Percentiles rank a stretch among this genome's conserved stretches.
These are phyloP conservation scores for Tachina grossa DNA, from an alignment of 2,888 invertebrate genomes.

Conservation along the genomic window DNA sequence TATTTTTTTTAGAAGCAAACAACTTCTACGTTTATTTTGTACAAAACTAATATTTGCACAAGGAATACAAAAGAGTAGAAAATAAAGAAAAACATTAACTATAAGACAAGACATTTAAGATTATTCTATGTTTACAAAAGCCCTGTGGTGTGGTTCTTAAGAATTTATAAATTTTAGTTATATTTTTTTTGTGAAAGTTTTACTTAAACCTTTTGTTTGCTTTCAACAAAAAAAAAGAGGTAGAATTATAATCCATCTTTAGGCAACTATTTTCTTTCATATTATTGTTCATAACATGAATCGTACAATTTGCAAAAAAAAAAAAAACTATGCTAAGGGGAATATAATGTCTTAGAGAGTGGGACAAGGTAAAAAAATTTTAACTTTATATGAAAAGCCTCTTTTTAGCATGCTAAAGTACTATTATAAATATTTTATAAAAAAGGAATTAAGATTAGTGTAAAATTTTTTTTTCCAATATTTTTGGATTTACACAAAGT, in stretches of 20 bases:
- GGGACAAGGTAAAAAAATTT: not conserved
- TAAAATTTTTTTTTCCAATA: too few species aligned
- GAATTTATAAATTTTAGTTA: constrained; percentile 16
- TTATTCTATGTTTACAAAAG: constrained; percentile 10
- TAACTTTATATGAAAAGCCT: too few species aligned
- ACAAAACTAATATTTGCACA: constrained; percentile 46
- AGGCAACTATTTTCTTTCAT: constrained; percentile 27
- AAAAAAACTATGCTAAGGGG: not conserved
- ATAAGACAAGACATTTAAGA: constrained; percentile 17
- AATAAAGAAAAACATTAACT: constrained; percentile 12
- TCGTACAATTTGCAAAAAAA: not conserved
- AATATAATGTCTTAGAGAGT: constrained; percentile 22
- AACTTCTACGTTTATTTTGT: constrained; percentile 26
- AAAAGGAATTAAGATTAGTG: not conserved
- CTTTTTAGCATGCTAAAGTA: too few species aligned
- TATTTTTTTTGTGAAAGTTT: constrained; percentile 24
- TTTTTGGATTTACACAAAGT: too few species aligned
- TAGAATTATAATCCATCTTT: constrained; percentile 38
- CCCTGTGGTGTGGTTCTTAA: constrained; percentile 56
- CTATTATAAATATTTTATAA: not conserved
- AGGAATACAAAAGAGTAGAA: constrained; percentile 1
- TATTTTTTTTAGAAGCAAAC: constrained; percentile 22
- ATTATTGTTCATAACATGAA: not conserved
- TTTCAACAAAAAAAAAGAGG: constrained; percentile 7
- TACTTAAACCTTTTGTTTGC: constrained; percentile 35